Conservation (phyloP, 2,888 invertebrate genomes). For the Volucella inanis region DNA sequence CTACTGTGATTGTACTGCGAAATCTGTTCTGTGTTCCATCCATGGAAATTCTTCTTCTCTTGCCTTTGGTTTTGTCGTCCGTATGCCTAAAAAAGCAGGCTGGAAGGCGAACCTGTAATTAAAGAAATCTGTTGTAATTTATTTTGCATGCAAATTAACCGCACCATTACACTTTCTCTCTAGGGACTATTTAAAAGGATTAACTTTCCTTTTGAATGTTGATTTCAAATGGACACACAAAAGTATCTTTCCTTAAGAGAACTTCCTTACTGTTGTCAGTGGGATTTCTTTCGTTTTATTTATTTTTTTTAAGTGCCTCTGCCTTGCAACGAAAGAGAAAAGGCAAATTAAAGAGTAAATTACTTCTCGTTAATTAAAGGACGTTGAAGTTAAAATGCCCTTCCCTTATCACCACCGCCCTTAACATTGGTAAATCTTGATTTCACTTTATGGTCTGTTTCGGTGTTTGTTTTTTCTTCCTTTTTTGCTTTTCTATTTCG, state of each 20-base stretch:
- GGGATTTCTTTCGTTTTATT: slow-evolving; percentile 14
- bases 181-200: slow-evolving; percentile 63
- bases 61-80: too few species aligned
- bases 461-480: not conserved
- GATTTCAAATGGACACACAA: slow-evolving; percentile 35
- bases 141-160: slow-evolving; percentile 70
- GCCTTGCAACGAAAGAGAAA: not conserved
- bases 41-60: too few species aligned
- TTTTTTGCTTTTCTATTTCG: slow-evolving; percentile 13
- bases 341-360: slow-evolving; percentile 53
- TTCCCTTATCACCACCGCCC: slow-evolving; percentile 24
- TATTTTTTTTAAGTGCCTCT: slow-evolving; percentile 16
- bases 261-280: too few species aligned
- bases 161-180: slow-evolving; percentile 44
- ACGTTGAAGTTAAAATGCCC: slow-evolving; percentile 28
- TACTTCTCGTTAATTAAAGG: slow-evolving; percentile 59
- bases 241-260: slow-evolving; percentile 16
- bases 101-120: slow-evolving; percentile 36
- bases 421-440: not conserved
- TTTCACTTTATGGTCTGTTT: not conserved
- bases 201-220: slow-evolving; percentile 66
- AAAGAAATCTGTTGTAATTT: slow-evolving; percentile 65
- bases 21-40: too few species aligned
- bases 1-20: too few species aligned
- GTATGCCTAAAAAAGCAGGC: too few species aligned